phyloP scores from a whole-genome alignment of 2,113 vertebrate species.

The Marcusenius ussheri region DNA sequence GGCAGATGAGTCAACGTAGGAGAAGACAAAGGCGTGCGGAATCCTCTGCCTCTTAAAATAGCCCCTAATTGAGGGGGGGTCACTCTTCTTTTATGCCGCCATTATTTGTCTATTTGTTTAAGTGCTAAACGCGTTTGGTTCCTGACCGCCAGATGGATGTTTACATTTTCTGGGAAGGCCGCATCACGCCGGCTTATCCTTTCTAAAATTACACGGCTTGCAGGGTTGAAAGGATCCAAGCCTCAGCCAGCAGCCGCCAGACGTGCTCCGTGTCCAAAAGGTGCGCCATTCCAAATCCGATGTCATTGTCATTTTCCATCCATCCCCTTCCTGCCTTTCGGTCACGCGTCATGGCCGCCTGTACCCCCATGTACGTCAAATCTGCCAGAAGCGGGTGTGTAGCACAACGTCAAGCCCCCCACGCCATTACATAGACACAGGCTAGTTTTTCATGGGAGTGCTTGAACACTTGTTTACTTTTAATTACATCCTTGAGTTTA shows the following conservation, averaged over 20 bases:
- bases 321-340: background rate
- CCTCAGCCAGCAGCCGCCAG: background rate
- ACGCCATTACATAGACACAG: background rate
- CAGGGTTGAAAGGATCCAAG: background rate
- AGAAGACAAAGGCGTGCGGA: slow-evolving; percentile 4
- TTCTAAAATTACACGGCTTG: background rate
- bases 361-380: background rate
- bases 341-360: background rate
- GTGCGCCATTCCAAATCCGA: background rate
- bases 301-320: background rate
- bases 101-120: background rate
- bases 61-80: slow-evolving; percentile 5
- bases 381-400: background rate
- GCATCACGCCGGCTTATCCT: background rate
- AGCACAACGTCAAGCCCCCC: background rate
- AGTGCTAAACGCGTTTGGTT: background rate
- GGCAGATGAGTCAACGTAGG: slow-evolving; percentile 12
- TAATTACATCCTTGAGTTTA: background rate
- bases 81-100: background rate
- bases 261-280: background rate
- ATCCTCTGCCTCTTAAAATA: slow-evolving; percentile 17
- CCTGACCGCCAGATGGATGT: background rate
- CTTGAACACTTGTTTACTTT: background rate
- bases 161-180: slow-evolving; percentile 1
- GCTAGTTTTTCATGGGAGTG: background rate